Evolutionary conservation across 2,888 invertebrate species (phyloP).

Genomic region (Standfussiana lucernea): DNA sequence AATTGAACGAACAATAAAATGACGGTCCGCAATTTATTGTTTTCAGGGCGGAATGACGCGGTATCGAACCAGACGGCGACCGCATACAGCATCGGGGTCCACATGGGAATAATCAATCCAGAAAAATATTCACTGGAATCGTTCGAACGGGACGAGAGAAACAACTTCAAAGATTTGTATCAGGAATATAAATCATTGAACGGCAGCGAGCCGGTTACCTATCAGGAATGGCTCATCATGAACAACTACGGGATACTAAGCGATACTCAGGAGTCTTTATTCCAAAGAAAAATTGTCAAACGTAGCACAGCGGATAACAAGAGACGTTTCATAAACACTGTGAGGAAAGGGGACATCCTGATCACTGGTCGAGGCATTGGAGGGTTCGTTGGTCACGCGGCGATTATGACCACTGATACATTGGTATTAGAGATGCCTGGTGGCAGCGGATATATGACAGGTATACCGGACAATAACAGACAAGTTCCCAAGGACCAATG

Average conservation of each 20-base stretch:
- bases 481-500: slow-evolving; percentile 76
- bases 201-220: slow-evolving; percentile 74
- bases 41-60: slow-evolving; percentile 70
- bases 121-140: slow-evolving; percentile 79
- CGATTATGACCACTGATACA: slow-evolving; percentile 79
- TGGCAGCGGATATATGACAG: slow-evolving; percentile 71
- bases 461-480: slow-evolving; percentile 77
- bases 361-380: slow-evolving; percentile 71
- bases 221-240: slow-evolving; percentile 81
- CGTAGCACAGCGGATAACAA: slow-evolving; percentile 77
- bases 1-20: slow-evolving; percentile 64
- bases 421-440: slow-evolving; percentile 81
- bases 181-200: slow-evolving; percentile 73
- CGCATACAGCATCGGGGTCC: slow-evolving; percentile 75
- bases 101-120: slow-evolving; percentile 81
- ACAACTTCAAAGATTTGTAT: slow-evolving; percentile 78
- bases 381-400: slow-evolving; percentile 78
- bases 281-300: slow-evolving; percentile 77
- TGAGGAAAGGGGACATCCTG: slow-evolving; percentile 78
- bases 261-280: slow-evolving; percentile 80
- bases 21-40: slow-evolving; percentile 64
- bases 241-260: slow-evolving; percentile 80
- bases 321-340: slow-evolving; percentile 76
- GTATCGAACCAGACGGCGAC: slow-evolving; percentile 71
- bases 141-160: slow-evolving; percentile 78